Evolutionary conservation across 2,113 vertebrate genomes (phyloP).

Genomic region (Edolisoma coerulescens): DNA sequence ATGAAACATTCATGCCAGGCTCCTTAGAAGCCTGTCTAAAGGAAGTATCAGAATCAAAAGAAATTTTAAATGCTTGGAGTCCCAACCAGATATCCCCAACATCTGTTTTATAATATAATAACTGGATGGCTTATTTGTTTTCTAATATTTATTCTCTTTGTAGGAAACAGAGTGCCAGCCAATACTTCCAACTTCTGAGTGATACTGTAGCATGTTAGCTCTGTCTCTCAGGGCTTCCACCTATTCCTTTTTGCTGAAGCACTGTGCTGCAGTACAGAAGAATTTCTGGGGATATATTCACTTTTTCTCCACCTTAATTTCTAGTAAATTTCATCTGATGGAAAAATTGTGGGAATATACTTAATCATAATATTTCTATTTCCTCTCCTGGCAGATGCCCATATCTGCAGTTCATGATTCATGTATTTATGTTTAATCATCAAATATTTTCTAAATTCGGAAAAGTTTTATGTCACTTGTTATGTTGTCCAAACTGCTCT

Average conservation of each 20-base stretch:
- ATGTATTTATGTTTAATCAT: background rate
- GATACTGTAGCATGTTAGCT: background rate
- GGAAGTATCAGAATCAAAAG: background rate
- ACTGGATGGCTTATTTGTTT: background rate
- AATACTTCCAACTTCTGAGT: background rate
- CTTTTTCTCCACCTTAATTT: background rate
- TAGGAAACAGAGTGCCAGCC: background rate
- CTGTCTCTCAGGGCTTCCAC: background rate
- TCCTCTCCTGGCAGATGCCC: background rate
- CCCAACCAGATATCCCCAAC: background rate
- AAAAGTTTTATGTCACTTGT: background rate
- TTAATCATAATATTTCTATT: conserved; percentile 6
- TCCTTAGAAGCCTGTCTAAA: background rate
- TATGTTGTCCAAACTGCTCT: background rate
- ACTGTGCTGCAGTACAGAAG: background rate
- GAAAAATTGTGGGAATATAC: background rate
- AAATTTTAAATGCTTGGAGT: background rate
- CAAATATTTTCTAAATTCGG: conserved; percentile 7
- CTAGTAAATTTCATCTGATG: background rate
- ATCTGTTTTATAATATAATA: background rate
- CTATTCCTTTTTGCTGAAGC: background rate
- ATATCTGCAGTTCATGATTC: background rate
- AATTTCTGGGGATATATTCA: background rate
- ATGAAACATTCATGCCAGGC: background rate
- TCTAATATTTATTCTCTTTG: background rate